These are phyloP conservation scores for Koerneria pararmatus DNA, from an alignment of 2,888 invertebrate species.

Conservation along the genomic window DNA sequence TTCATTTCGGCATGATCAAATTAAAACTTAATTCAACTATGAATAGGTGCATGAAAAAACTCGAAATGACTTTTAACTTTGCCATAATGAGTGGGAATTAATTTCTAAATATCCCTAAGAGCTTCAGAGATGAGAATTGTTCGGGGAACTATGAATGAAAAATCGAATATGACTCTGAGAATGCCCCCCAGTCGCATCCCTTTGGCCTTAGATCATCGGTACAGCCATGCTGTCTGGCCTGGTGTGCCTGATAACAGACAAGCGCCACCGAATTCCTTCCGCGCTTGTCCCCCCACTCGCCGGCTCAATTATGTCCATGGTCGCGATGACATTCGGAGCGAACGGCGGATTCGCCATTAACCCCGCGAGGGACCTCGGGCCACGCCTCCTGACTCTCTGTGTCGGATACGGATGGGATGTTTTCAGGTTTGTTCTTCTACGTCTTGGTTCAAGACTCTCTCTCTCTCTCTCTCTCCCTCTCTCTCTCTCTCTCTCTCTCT, in stretches of 20 bases:
- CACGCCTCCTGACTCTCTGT: slow-evolving; percentile 52
- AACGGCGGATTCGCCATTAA: slow-evolving; percentile 68
- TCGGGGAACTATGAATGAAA: too few relatives aligned
- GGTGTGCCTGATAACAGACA: slow-evolving; percentile 53
- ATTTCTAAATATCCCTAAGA: too few relatives aligned
- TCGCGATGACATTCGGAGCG: slow-evolving; percentile 61
- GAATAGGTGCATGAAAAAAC: too few relatives aligned
- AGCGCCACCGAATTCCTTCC: slow-evolving; percentile 50
- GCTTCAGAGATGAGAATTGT: too few relatives aligned
- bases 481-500: too few relatives aligned
- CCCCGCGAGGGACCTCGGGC: slow-evolving; percentile 64
- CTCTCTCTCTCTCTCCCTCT: too few relatives aligned
- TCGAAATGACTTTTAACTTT: too few relatives aligned
- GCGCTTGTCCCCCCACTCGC: slow-evolving; percentile 50
- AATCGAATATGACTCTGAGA: neutral
- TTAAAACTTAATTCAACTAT: too few relatives aligned
- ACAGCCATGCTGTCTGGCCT: slow-evolving; percentile 55
- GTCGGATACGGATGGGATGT: slow-evolving; percentile 54
- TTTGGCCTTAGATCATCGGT: slow-evolving; percentile 49
- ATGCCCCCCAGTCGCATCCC: neutral
- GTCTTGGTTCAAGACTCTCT: too few relatives aligned
- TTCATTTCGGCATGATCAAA: too few relatives aligned
- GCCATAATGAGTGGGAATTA: too few relatives aligned
- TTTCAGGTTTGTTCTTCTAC: slow-evolving; percentile 46
- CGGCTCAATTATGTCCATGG: slow-evolving; percentile 54